These are phyloP conservation scores for Brotula barbata DNA, from an alignment of 2,797 vertebrate genomes.

Conservation along the genomic window DNA sequence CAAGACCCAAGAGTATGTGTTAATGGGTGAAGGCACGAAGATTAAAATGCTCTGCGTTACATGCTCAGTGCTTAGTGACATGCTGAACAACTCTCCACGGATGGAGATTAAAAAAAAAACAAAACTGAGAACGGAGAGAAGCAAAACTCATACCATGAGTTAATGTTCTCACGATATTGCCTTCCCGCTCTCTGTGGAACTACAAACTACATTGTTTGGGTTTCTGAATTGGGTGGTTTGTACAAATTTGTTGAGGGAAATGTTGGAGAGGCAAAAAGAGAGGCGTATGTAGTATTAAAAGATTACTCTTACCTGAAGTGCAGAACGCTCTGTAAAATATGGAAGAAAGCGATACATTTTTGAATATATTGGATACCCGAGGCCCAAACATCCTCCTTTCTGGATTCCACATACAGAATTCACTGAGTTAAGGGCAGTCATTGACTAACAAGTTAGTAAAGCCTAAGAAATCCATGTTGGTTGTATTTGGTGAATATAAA, in stretches of 20 bases:
- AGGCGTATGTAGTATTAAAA: constrained; percentile 50
- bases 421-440: no score
- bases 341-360: constrained; percentile 38
- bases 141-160: constrained; percentile 13
- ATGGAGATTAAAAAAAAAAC: constrained; percentile 23
- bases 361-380: constrained; percentile 7
- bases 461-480: no score
- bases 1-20: constrained; percentile 66
- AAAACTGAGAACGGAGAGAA: constrained; percentile 13
- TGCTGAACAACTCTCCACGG: constrained; percentile 4
- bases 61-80: constrained; percentile 28
- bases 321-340: constrained; percentile 13
- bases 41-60: constrained; percentile 54
- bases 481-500: no score
- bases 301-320: constrained; percentile 41
- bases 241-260: constrained; percentile 52
- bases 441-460: no score
- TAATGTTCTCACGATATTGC: constrained; percentile 37
- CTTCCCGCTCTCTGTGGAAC: constrained; percentile 12
- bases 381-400: constrained; percentile 12
- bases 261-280: constrained; percentile 7
- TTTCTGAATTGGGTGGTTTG: constrained; percentile 44
- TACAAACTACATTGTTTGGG: constrained; percentile 44
- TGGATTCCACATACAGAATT: constrained; percentile 22
- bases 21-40: constrained; percentile 56